Base-by-base conservation (phyloP, 2,113 vertebrate genomes). In the Oxyura jamaicensis region DNA sequence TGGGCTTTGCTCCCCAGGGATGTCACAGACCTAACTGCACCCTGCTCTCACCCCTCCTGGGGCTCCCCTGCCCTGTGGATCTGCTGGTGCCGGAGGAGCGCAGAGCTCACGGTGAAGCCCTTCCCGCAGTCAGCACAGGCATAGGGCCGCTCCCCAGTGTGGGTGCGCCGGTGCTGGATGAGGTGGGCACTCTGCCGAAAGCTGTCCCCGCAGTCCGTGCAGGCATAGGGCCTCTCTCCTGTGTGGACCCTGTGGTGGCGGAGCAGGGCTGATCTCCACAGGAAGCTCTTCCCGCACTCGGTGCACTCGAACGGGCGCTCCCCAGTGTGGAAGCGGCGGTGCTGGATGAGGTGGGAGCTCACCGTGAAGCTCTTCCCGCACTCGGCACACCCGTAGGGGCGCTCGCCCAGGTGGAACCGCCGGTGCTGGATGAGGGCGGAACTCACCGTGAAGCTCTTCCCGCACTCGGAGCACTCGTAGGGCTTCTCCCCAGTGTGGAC, bases 351-450 rank as follows among this genome's bases (percentile, higher is more conserved):
- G 25, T 96, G 95, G 16, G 98, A 98, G 83, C 97, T 98, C 65
- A 97, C 96, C 1, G 97, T 97, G 93, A 97, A 98, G 84, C 96
- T 97, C 95, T 97, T 98, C 4, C 97, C 97, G 2, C 97, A 98
- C 62, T 98, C 97, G 0, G 94, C 46, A 60, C 97, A 98, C 7
- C 94, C 42, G 3, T 96, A 98, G 2, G 97, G 98, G 8, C 97
- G 97, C 73, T 98, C 96, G 1, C 97, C 98, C 0, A 76, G 80
- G 72, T 98, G 98, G 82, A 98, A 95, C 1, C 97, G 96, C 11
- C 85, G 97, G 75, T 98, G 98, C 16, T 97, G 97, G 92, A 96
- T 95, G 84, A 98, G 97, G 59, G 95, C 95, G 11, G 97, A 98
- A 16, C 97, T 98, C 66, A 95, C 95, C 0, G 96, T 86, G 63